Evolutionary conservation across 2,888 invertebrate genomes (phyloP).

Genomic region (Caenorhabditis wallacei): DNA sequence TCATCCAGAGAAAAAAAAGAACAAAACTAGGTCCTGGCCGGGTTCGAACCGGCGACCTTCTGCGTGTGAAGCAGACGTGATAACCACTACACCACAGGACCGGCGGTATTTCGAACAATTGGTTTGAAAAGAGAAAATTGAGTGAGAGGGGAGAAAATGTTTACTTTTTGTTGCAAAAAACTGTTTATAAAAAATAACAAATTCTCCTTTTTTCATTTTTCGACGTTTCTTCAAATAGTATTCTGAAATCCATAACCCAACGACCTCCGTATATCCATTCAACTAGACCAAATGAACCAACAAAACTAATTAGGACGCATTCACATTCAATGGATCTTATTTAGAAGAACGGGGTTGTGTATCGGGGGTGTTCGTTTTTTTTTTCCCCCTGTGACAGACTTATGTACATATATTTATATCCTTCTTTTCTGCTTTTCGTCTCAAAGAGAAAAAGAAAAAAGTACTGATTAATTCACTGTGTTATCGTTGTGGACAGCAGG

Average conservation of each 20-base stretch:
- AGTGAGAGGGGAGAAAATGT: conserved; percentile 8
- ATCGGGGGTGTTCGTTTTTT: conserved; percentile 25
- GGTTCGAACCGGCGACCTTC: conserved; percentile 80
- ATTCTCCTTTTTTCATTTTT: neutral
- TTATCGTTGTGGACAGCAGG: conserved; percentile 32
- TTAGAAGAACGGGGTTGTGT: neutral
- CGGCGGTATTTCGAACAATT: neutral
- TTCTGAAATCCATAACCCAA: no score
- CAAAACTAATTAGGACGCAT: conserved; percentile 47
- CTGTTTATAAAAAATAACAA: conserved; percentile 9
- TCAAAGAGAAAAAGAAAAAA: conserved; percentile 6
- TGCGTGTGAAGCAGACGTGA: conserved; percentile 81
- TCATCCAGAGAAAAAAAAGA: neutral
- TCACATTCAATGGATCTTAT: conserved; percentile 37
- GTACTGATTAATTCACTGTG: conserved; percentile 53
- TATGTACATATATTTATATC: conserved; percentile 13
- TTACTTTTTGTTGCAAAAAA: conserved; percentile 4
- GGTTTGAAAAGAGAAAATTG: neutral
- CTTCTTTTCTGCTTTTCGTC: neutral
- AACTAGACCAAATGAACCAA: conserved; percentile 36
- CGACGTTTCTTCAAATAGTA: no score
- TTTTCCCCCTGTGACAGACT: neutral
- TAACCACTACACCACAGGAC: conserved; percentile 79
- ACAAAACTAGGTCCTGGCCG: conserved; percentile 70
- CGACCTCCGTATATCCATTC: conserved; percentile 8